Evolutionary conservation across 2,888 invertebrate species (phyloP).

Genomic region (Drosophila affinis): DNA sequence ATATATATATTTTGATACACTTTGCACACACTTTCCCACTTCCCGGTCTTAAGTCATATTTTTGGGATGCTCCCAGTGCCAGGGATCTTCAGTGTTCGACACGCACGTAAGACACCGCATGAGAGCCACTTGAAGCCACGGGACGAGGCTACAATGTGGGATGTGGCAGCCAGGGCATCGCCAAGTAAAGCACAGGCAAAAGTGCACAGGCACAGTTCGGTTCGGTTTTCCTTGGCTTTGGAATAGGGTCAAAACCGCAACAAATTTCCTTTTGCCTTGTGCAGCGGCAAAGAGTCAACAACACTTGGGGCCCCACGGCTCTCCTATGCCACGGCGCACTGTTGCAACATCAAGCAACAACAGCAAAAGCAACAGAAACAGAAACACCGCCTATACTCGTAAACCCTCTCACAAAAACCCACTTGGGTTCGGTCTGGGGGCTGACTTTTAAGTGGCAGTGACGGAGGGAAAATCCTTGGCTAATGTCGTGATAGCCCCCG

Average conservation of each 20-base stretch:
- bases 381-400: slow-evolving; percentile 36
- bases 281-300: slow-evolving; percentile 68
- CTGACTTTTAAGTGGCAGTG: slow-evolving; percentile 44
- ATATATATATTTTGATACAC: slow-evolving; percentile 21
- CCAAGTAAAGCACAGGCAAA: slow-evolving; percentile 1
- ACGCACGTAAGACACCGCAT: neutral
- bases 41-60: neutral
- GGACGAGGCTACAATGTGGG: neutral
- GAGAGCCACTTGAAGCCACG: neutral
- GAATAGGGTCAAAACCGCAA: slow-evolving; percentile 72
- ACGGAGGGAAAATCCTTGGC: slow-evolving; percentile 77
- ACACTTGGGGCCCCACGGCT: slow-evolving; percentile 62
- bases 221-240: slow-evolving; percentile 82
- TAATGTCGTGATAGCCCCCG: slow-evolving; percentile 73
- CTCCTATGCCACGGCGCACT: slow-evolving; percentile 53
- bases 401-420: slow-evolving; percentile 8
- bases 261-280: slow-evolving; percentile 69
- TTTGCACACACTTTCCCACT: neutral
- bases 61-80: neutral
- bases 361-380: slow-evolving; percentile 20
- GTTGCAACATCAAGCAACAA: slow-evolving; percentile 64
- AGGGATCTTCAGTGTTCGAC: neutral
- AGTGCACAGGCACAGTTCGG: slow-evolving; percentile 36
- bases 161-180: neutral
- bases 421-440: slow-evolving; percentile 14